Percentiles rank a stretch among this genome's conserved stretches.
Evolutionary conservation across 2,113 vertebrate genomes (phyloP).

Genomic region (Spea bombifrons): DNA sequence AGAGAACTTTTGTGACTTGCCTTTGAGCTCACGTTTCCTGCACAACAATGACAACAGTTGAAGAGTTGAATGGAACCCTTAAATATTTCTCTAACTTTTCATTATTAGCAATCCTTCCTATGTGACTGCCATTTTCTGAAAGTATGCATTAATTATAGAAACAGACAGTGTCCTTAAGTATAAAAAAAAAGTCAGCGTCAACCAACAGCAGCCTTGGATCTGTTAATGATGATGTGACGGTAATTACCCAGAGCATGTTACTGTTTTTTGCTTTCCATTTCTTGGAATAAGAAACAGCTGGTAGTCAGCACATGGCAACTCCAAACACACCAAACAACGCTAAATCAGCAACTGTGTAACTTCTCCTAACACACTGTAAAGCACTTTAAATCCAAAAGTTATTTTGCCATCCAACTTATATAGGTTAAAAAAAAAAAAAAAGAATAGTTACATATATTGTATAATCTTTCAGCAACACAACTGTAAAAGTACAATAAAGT

Average conservation of each 20-base stretch:
- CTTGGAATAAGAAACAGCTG: slow-evolving; percentile 43
- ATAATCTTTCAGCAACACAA: slow-evolving; percentile 13
- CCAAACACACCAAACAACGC: slow-evolving; percentile 34
- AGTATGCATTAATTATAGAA: not conserved
- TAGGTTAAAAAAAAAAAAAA: slow-evolving; percentile 31
- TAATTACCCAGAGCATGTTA: slow-evolving; percentile 45
- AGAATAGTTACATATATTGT: slow-evolving; percentile 11
- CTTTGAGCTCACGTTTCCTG: no score
- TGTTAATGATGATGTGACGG: slow-evolving; percentile 44
- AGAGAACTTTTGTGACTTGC: no score
- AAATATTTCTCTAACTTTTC: no score
- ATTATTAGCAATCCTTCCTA: no score
- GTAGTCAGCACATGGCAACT: slow-evolving; percentile 31
- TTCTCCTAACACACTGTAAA: slow-evolving; percentile 45
- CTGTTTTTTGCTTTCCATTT: slow-evolving; percentile 22
- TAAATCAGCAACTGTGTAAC: slow-evolving; percentile 34
- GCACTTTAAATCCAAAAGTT: slow-evolving; percentile 17
- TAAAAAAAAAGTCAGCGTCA: not conserved
- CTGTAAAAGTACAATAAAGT: slow-evolving; percentile 31
- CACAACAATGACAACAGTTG: no score
- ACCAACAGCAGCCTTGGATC: slow-evolving; percentile 10
- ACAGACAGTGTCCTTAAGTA: not conserved
- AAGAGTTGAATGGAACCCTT: no score
- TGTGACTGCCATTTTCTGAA: no score
- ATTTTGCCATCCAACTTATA: slow-evolving; percentile 29